These are phyloP conservation scores for Mythimna lalbum DNA, from an alignment of 2,888 invertebrate species.

Conservation along the genomic window DNA sequence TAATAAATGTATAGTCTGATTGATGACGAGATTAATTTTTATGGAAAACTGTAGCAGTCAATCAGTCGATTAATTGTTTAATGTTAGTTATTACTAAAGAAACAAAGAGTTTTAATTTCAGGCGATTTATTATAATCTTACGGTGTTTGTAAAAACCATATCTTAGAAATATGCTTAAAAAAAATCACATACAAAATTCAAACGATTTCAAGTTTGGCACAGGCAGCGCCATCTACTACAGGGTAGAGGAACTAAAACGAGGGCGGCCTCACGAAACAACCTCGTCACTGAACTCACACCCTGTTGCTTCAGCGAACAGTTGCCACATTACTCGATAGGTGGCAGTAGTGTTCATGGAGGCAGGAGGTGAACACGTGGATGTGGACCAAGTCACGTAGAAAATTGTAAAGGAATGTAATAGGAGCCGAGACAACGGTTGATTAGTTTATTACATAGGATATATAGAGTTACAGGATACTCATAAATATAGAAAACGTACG, in stretches of 20 bases:
- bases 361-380: conserved; percentile 41
- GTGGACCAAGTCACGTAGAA: conserved; percentile 48
- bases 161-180: too few species aligned
- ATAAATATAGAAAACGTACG: conserved; percentile 5
- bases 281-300: conserved; percentile 13
- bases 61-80: too few species aligned
- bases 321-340: conserved; percentile 46
- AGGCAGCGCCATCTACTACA: conserved; percentile 59
- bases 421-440: conserved; percentile 41
- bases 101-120: too few species aligned
- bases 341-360: conserved; percentile 5
- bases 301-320: conserved; percentile 38
- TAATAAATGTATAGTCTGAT: too few species aligned
- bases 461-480: conserved; percentile 7
- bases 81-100: too few species aligned
- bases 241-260: conserved; percentile 51
- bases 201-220: not conserved
- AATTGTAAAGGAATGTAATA: conserved; percentile 49
- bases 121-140: too few species aligned
- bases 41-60: not conserved
- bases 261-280: not conserved
- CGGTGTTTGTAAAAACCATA: too few species aligned
- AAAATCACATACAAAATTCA: too few species aligned
- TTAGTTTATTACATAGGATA: conserved; percentile 40
- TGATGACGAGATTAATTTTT: not conserved